These are phyloP conservation scores for Phoenoteleia sp. DNA, from an alignment of 2,888 invertebrate genomes.

Conservation along the genomic window DNA sequence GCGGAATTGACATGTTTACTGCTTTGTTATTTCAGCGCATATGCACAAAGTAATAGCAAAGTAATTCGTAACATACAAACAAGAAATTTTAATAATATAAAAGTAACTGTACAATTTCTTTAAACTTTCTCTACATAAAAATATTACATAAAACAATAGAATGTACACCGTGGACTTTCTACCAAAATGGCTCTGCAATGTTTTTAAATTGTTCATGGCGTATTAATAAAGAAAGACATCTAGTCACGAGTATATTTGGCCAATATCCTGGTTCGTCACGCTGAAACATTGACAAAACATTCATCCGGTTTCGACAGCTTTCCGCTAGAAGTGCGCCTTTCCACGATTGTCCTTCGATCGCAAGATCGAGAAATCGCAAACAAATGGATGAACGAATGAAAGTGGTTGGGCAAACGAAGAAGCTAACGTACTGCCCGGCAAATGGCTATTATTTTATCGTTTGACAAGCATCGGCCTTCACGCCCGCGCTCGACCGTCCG, in stretches of 20 bases:
- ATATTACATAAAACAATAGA: too few species aligned
- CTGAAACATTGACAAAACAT: constrained; percentile 51
- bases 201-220: too few species aligned
- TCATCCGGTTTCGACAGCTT: constrained; percentile 67
- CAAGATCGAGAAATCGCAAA: constrained; percentile 56
- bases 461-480: constrained; percentile 70
- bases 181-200: too few species aligned
- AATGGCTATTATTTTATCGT: constrained; percentile 37
- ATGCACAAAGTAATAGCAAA: too few species aligned
- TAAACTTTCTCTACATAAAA: too few species aligned
- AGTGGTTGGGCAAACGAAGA: constrained; percentile 56
- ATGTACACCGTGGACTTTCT: too few species aligned
- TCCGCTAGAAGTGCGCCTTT: constrained; percentile 63
- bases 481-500: constrained; percentile 48
- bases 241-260: constrained; percentile 32
- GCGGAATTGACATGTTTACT: too few species aligned
- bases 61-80: too few species aligned
- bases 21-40: too few species aligned
- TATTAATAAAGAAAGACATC: constrained; percentile 1
- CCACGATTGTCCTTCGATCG: constrained; percentile 66
- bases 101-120: too few species aligned
- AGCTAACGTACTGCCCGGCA: constrained; percentile 38
- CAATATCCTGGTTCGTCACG: constrained; percentile 57
- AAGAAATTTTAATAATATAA: too few species aligned
- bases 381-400: constrained; percentile 56